Evolutionary conservation across 2,888 invertebrate species (phyloP).

Genomic region (Druceiella hillmani): DNA sequence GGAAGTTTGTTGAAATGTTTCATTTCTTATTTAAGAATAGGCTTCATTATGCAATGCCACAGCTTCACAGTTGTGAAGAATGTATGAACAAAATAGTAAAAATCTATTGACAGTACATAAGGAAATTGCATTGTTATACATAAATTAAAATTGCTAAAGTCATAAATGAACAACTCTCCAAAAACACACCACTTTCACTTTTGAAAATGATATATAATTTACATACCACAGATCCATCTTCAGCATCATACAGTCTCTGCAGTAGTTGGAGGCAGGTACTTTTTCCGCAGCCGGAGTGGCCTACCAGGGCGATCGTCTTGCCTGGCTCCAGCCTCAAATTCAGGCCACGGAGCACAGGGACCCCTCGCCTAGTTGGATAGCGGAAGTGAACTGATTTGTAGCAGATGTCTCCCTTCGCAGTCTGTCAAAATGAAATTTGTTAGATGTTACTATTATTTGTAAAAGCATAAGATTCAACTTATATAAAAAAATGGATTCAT

Average conservation of each 20-base stretch:
- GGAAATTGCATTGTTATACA: too few species aligned
- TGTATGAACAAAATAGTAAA: too few species aligned
- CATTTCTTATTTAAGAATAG: too few species aligned
- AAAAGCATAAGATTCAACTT: too few species aligned
- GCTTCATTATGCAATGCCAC: too few species aligned
- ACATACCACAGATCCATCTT: constrained; percentile 47
- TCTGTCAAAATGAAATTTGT: constrained; percentile 31
- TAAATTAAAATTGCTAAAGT: too few species aligned
- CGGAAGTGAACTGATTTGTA: constrained; percentile 63
- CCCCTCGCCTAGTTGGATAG: constrained; percentile 70
- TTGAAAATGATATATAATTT: constrained; percentile 1
- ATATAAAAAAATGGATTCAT: too few species aligned
- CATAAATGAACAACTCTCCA: too few species aligned
- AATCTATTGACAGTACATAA: too few species aligned
- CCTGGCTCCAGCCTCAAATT: constrained; percentile 57
- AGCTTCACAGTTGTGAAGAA: too few species aligned
- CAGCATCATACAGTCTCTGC: constrained; percentile 72
- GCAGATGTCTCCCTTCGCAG: constrained; percentile 57
- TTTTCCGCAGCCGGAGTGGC: constrained; percentile 73
- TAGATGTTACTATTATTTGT: constrained; percentile 1
- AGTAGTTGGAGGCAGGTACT: constrained; percentile 73
- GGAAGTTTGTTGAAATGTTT: too few species aligned
- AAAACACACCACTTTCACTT: too few species aligned
- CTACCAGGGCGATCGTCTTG: constrained; percentile 66
- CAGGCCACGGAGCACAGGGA: constrained; percentile 63